Base-by-base conservation (phyloP, 2,888 invertebrate species). In the Drosophila meridionalis region DNA sequence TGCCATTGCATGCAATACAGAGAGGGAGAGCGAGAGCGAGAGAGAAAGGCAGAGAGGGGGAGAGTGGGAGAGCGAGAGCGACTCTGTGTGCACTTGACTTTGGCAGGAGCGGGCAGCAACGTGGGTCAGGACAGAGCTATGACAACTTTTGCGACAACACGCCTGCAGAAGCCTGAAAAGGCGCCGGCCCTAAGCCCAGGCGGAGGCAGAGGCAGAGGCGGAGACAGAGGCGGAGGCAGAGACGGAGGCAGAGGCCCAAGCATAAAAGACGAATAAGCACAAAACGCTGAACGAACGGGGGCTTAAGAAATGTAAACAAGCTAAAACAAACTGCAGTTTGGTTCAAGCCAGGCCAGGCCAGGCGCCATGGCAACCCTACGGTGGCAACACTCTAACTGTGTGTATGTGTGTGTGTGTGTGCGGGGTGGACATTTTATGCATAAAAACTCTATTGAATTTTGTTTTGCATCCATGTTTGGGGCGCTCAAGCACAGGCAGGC, bases 61-160 rank as follows among this genome's bases (percentile, higher is more conserved):
- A 11, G 42, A 2, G 20, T 11, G 14, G 8, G 45, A 36, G 58
- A 6, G 45, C 12, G 20, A 11, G 42, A 42, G n/a, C 12, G 36
- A 12, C 63, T 30, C 67, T 55, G 65, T 82, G 81, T 82, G 85
- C 86, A 87, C 87, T 87, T 87, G 87, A 87, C 87, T 87, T 87
- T 87, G 80, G 72, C 50, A 43, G 50, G 67, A 73, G 48, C 59
- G 62, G 61, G 56, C 30, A 42, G 43, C 69, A 20, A 42, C 42
- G 45, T 14, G 52, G 66, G 62, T 52, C 63, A 55, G 64, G 59
- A 58, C 69, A 72, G 60, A 70, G 74, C 81, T 74, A 73, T 71
- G 77, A 75, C 73, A 83, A 81, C 71, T 82, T 82, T 73, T 65
- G 82, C 82, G 81, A 71, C 77, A 75, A 76, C 70, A 67, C 66